Evolutionary conservation across 2,797 vertebrate species (phyloP), one percentile per base, ranked within the genome.

Genomic region (Alectoris magna): DNA sequence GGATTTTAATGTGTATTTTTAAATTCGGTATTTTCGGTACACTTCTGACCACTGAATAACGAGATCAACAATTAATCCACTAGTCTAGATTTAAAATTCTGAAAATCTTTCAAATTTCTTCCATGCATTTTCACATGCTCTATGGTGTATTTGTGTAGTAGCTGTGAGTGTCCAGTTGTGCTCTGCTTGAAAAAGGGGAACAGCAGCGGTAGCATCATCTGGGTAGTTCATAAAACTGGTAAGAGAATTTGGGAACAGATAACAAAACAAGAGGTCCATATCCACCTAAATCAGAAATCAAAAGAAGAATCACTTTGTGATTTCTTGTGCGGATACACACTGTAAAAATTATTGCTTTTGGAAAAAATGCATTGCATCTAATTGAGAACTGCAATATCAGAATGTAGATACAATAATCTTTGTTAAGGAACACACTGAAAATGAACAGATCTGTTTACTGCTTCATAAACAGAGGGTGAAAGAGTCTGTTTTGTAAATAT

Each of bases 391-490:
- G 8, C 6, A 90, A 91, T 85, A 74, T 15, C 36, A 74, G 21
- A 56, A 55, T 59, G 74, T 66, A 74, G 49, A 59, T n/a, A 43
- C 14, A 80, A 82, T 34, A 79, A 58, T 12, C 3, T 59, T 58
- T 86, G 26, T 2, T 11, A 90, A 81, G 66, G 10, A 70, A 67
- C 10, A 14, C 9, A 18, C n/a, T 64, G 48, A 60, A 86, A 93
- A 88, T 5, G 5, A 91, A 29, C 41, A 71, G 51, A 71, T 2
- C 31, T 71, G 38, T 49, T 87, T 46, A 31, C 39, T 79, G 59
- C 53, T 68, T 82, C 56, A 73, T n/a, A 73, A 86, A 48, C n/a
- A 73, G 49, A 68, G 69, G 14, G 23, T 80, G 26, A 90, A 91
- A 87, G 46, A 12, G 22, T 46, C 39, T 58, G 29, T 24, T 88